Evolutionary conservation across 2,113 vertebrate species (phyloP).

Genomic region (Hypocryptadius cinnamomeus): DNA sequence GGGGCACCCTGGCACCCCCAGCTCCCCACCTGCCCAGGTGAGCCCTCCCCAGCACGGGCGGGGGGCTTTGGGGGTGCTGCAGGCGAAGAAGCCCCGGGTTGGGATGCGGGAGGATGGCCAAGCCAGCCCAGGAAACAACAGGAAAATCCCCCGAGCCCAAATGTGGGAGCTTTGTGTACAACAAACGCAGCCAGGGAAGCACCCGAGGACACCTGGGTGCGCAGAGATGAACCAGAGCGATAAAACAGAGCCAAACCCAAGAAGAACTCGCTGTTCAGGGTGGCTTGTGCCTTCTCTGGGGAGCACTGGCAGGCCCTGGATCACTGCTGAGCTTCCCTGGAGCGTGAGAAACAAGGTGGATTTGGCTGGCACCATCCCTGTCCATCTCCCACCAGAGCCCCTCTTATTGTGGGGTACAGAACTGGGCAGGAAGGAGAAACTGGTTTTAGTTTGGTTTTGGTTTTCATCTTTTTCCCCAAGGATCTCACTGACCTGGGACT

Average conservation of each 20-base stretch:
- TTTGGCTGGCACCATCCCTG: too few species aligned
- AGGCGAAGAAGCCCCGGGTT: accelerated
- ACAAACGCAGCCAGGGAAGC: too few species aligned
- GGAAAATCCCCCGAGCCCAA: neutral
- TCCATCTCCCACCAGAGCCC: neutral
- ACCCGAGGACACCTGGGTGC: accelerated
- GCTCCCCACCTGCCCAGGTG: neutral
- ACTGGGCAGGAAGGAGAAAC: neutral
- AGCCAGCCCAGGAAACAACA: accelerated
- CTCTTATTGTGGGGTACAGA: neutral
- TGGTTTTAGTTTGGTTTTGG: neutral
- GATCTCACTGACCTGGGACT: neutral
- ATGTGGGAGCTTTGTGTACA: neutral
- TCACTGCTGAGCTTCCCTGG: neutral
- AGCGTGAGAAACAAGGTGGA: accelerated
- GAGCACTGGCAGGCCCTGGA: too few species aligned
- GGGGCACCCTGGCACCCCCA: neutral
- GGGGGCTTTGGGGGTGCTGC: neutral
- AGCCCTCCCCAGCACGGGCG: neutral
- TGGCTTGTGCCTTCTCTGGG: accelerated
- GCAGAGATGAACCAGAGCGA: neutral
- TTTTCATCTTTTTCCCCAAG: neutral
- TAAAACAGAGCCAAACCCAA: neutral
- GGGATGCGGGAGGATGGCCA: neutral
- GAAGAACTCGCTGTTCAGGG: accelerated